Base-by-base conservation (phyloP, 2,888 invertebrate species). In the Drosophila diplacantha region DNA sequence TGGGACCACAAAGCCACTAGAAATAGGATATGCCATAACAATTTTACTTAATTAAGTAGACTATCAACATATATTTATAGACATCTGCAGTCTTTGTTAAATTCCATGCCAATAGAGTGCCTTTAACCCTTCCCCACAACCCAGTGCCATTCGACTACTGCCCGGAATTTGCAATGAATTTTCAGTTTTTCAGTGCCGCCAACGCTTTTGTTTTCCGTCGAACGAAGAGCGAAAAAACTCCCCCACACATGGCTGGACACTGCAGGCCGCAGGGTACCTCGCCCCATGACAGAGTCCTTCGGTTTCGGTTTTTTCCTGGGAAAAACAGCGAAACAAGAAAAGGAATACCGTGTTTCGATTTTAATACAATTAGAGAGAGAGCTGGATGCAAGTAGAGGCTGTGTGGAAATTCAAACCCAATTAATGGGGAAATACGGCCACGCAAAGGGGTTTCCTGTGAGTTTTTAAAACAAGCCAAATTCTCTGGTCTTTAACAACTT, bases 121-220 rank as follows among this genome's bases (percentile, higher is more conserved):
- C 2, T 22, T 18, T 16, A 3, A 8, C 12, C 8, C n/a, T 7
- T 7, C 5, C 14, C 8, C 8, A 46, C 14, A 38, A 18, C 11
- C 16, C 20, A 4, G 4, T 14, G 50, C 35, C 60, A 52, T 37
- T 20, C 29, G 7, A 22, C 55, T 50, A 32, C 14, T 44, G 18
- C n/a, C 18, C 18, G 74, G 68, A 64, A 72, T 66, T 55, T 51
- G 50, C 74, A 72, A 72, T 80, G 60, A 64, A 77, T 72, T 72
- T 74, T 24, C 41, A 11, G 55, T 58, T 60, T 56, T 58, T 34
- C 18, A 35, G 14, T 55, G 31, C 22, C 22, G 20, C 35, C 49
- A n/a, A 41, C 22, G 32, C 16, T 41, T 52, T 46, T 34, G 32
- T 32, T 35, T 52, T 38, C 26, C 18, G 20, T 32, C 11, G 11